Evolutionary conservation across 2,113 vertebrate genomes (phyloP).

Genomic region (Mobula hypostoma): DNA sequence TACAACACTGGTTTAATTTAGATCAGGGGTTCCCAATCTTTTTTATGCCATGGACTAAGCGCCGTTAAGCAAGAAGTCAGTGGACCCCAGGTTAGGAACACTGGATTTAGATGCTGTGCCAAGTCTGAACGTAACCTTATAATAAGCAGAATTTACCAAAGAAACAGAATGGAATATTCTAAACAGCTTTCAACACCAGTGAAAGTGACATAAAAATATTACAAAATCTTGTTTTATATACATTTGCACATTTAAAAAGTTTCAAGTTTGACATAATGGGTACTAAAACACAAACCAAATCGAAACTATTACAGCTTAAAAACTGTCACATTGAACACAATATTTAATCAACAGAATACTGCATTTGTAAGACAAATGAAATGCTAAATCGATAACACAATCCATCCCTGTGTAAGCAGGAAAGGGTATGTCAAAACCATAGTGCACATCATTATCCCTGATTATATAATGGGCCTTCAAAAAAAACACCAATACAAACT

Average conservation of each 20-base stretch:
- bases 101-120: too few species aligned
- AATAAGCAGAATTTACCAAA: background rate
- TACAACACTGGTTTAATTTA: background rate
- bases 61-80: too few species aligned
- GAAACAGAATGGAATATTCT: background rate
- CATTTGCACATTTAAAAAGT: background rate
- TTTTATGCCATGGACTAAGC: too few species aligned
- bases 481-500: background rate
- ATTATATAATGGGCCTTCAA: too few species aligned
- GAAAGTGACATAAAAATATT: conserved; percentile 21
- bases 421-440: background rate
- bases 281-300: conserved; percentile 21
- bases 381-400: background rate
- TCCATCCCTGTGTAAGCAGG: background rate
- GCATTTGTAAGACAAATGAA: background rate
- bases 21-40: too few species aligned
- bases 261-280: conserved; percentile 24
- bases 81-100: too few species aligned
- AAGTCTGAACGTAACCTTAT: background rate
- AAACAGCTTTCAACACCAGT: background rate
- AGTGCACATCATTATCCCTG: background rate
- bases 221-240: background rate
- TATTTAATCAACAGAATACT: background rate
- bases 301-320: conserved; percentile 3
- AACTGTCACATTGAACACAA: background rate